Conservation (phyloP, 2,113 vertebrate genomes). For the Xenopus tropicalis region UCB_Xtro_10.0 CM004446.2:69596501-69597000, state of each 20-base stretch:
- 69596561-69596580: no score
- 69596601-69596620: background rate
- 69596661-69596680: conserved; percentile 49
- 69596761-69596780: conserved; percentile 46
- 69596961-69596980: no score
- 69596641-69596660: conserved; percentile 23
- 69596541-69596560: no score
- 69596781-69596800: conserved; percentile 31
- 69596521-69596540: no score
- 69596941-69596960: no score
- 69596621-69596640: conserved; percentile 53
- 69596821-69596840: background rate
- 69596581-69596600: no score
- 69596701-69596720: conserved; percentile 61
- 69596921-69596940: no score
- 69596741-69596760: conserved; percentile 29
- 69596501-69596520: no score
- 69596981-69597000: no score
- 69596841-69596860: background rate
- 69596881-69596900: background rate
- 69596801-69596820: conserved; percentile 18
- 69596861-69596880: background rate
- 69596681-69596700: conserved; percentile 56
- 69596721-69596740: conserved; percentile 43
- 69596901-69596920: no score